Conservation (phyloP, 2,888 invertebrate species). For the Thereva nobilitata region DNA sequence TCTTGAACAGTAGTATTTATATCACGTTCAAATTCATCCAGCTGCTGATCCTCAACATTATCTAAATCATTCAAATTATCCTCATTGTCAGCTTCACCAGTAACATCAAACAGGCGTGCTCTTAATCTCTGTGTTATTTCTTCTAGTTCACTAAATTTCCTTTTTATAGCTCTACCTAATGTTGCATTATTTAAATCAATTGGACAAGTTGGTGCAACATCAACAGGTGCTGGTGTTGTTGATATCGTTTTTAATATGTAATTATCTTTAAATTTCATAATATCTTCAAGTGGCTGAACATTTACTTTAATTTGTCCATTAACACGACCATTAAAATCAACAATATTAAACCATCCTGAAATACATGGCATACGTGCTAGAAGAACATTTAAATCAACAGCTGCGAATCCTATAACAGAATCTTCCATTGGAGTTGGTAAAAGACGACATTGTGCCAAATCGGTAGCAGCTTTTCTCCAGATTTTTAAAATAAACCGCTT, state of each 20-base stretch:
- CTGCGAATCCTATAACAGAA: conserved; percentile 64
- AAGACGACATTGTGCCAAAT: conserved; percentile 50
- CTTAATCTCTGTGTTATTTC: conserved; percentile 66
- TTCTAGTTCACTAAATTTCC: conserved; percentile 67
- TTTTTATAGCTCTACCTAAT: conserved; percentile 61
- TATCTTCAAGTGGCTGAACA: conserved; percentile 62
- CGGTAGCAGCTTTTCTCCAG: conserved; percentile 62
- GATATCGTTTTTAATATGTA: neutral
- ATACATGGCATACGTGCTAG: conserved; percentile 59
- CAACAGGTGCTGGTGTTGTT: conserved; percentile 35
- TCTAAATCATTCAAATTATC: conserved; percentile 49
- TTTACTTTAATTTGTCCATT: conserved; percentile 67
- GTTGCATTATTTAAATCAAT: conserved; percentile 51
- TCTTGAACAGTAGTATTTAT: conserved; percentile 57
- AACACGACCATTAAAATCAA: conserved; percentile 63
- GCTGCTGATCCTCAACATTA: conserved; percentile 44
- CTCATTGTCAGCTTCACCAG: conserved; percentile 61
- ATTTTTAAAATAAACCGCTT: conserved; percentile 66
- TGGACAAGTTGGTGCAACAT: conserved; percentile 44
- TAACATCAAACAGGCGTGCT: conserved; percentile 63
- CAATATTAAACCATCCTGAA: conserved; percentile 67
- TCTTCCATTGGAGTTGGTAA: conserved; percentile 63
- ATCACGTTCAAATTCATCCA: conserved; percentile 63
- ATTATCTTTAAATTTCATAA: conserved; percentile 36
- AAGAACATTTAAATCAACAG: conserved; percentile 63